Conservation (phyloP, 2,797 vertebrate genomes). For the Pseudomugil tenellus region DNA sequence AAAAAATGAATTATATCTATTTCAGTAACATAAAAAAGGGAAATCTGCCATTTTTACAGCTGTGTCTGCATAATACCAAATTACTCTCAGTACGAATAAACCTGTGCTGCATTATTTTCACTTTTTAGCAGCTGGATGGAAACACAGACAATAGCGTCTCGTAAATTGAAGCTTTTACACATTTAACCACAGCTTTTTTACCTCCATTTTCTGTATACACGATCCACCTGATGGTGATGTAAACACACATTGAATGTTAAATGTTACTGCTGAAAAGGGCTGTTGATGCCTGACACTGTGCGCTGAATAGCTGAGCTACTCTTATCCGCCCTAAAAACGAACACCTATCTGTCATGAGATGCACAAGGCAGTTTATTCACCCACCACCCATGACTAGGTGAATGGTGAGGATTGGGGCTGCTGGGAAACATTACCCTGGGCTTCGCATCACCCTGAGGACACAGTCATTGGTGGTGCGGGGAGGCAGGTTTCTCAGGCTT, state of each 20-base stretch:
- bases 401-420: constrained; percentile 37
- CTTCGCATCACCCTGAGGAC: constrained; percentile 60
- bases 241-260: constrained; percentile 51
- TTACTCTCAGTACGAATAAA: constrained; percentile 34
- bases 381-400: constrained; percentile 44
- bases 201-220: constrained; percentile 48
- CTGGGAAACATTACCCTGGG: constrained; percentile 52
- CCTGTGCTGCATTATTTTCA: constrained; percentile 24
- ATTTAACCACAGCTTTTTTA: constrained; percentile 52
- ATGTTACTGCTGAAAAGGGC: constrained; percentile 33
- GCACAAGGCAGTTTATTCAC: constrained; percentile 38
- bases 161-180: constrained; percentile 43
- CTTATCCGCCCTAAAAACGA: constrained; percentile 49
- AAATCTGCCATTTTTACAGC: constrained; percentile 17
- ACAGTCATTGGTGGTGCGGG: constrained; percentile 46
- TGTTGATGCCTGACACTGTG: constrained; percentile 39
- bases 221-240: constrained; percentile 53
- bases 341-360: constrained; percentile 32
- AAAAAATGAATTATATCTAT: constrained; percentile 10
- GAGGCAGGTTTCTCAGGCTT: constrained; percentile 70
- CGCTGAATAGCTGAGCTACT: constrained; percentile 39
- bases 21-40: background rate
- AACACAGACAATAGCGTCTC: constrained; percentile 32
- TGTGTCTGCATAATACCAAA: constrained; percentile 19
- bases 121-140: constrained; percentile 41